Evolutionary conservation across 2,888 invertebrate species (phyloP).

Genomic region (Spilosoma lubricipeda): DNA sequence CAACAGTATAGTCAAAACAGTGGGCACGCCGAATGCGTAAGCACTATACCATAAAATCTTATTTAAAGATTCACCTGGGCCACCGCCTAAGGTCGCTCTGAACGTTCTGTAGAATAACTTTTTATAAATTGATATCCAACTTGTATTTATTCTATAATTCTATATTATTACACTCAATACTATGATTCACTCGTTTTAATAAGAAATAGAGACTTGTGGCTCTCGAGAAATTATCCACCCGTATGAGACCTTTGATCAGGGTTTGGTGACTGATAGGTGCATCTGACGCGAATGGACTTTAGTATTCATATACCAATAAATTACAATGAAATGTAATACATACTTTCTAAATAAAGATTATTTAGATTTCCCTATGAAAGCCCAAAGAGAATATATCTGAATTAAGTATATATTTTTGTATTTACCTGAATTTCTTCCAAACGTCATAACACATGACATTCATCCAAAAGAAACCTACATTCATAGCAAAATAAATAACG

Average conservation of each 20-base stretch:
- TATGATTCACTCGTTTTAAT: too few relatives aligned
- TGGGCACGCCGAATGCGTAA: conserved; percentile 74
- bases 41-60: conserved; percentile 67
- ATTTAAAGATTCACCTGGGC: conserved; percentile 30
- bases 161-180: not conserved
- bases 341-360: too few relatives aligned
- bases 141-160: too few relatives aligned
- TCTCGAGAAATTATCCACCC: too few relatives aligned
- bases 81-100: not conserved
- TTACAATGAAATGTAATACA: not conserved
- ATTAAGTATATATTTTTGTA: not conserved
- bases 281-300: too few relatives aligned
- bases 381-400: too few relatives aligned
- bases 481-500: conserved; percentile 25
- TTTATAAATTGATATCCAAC: not conserved
- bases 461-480: conserved; percentile 45
- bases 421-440: conserved; percentile 34
- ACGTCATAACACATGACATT: conserved; percentile 42
- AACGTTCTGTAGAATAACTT: conserved; percentile 2
- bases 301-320: too few relatives aligned
- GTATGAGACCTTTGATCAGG: too few relatives aligned
- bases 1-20: conserved; percentile 65
- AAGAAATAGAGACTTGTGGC: too few relatives aligned
- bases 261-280: too few relatives aligned
- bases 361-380: too few relatives aligned